Evolutionary conservation across 1,140 invertebrate species (phyloP).

Genomic region (Drosophila jambulina): DNA sequence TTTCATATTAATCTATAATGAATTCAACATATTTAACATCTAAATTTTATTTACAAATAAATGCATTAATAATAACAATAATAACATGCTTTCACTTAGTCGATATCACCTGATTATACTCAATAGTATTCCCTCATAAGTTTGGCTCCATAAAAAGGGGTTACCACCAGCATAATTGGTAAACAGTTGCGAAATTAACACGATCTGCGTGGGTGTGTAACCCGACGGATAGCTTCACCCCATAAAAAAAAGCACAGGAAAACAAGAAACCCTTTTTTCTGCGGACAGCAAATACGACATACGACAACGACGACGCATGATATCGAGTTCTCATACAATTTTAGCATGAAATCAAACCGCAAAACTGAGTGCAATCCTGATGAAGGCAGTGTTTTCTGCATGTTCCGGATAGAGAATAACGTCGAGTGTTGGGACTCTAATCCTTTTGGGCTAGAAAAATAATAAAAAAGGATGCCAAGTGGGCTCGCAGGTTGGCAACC

Average conservation of each 20-base stretch:
- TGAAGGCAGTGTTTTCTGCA: too few species aligned
- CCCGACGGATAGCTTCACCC: conserved; percentile 12
- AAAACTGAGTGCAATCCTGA: conserved; percentile 15
- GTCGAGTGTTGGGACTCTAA: conserved; percentile 12
- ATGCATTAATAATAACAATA: background rate
- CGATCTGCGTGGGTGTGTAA: conserved; percentile 13
- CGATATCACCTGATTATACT: background rate
- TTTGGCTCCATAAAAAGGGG: background rate
- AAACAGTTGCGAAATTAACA: conserved; percentile 6
- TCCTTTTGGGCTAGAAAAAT: conserved; percentile 25
- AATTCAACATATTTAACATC: background rate
- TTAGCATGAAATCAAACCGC: conserved; percentile 3
- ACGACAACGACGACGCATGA: background rate
- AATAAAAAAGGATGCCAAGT: conserved; percentile 68
- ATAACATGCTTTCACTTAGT: background rate
- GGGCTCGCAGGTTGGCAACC: conserved; percentile 51
- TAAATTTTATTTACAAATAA: background rate
- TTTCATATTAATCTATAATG: background rate
- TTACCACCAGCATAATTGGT: background rate
- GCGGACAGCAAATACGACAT: background rate
- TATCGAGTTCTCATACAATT: conserved; percentile 9
- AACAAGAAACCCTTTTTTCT: conserved; percentile 2
- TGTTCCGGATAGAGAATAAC: conserved; percentile 3
- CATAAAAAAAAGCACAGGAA: conserved; percentile 2
- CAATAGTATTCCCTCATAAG: too few species aligned